phyloP scores from a whole-genome alignment of 2,113 vertebrate species.

The Sorex araneus region DNA sequence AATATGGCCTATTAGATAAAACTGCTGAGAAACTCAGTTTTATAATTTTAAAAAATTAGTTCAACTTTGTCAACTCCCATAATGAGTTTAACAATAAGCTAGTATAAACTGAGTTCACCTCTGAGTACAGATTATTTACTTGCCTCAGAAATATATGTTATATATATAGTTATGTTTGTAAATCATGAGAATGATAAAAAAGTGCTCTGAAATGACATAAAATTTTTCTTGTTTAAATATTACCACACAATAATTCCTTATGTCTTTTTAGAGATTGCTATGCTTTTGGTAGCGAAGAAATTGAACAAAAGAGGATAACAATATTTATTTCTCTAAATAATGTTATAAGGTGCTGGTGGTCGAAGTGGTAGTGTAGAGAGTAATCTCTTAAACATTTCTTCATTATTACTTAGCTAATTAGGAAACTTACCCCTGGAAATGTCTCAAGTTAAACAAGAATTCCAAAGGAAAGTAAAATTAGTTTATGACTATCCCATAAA shows the following conservation, averaged over 20 bases:
- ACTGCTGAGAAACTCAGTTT: constrained; percentile 51
- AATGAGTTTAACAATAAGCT: constrained; percentile 59
- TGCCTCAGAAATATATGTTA: constrained; percentile 47
- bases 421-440: constrained; percentile 26
- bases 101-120: constrained; percentile 61
- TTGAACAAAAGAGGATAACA: constrained; percentile 40
- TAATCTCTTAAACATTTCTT: constrained; percentile 31
- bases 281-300: constrained; percentile 18
- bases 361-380: constrained; percentile 14
- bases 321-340: constrained; percentile 46
- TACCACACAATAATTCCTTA: neutral
- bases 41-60: constrained; percentile 62
- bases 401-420: constrained; percentile 39
- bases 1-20: constrained; percentile 46
- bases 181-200: constrained; percentile 59
- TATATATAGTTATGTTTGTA: constrained; percentile 12
- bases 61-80: constrained; percentile 47
- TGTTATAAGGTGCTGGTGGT: neutral
- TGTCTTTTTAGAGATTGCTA: constrained; percentile 60
- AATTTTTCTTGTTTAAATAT: constrained; percentile 40
- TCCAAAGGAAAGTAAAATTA: constrained; percentile 51
- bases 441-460: constrained; percentile 30
- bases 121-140: constrained; percentile 48
- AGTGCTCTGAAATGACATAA: constrained; percentile 56
- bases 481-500: neutral